phyloP scores from a whole-genome alignment of 2,888 invertebrate species.

The Cryptophagus acutangulus region DNA sequence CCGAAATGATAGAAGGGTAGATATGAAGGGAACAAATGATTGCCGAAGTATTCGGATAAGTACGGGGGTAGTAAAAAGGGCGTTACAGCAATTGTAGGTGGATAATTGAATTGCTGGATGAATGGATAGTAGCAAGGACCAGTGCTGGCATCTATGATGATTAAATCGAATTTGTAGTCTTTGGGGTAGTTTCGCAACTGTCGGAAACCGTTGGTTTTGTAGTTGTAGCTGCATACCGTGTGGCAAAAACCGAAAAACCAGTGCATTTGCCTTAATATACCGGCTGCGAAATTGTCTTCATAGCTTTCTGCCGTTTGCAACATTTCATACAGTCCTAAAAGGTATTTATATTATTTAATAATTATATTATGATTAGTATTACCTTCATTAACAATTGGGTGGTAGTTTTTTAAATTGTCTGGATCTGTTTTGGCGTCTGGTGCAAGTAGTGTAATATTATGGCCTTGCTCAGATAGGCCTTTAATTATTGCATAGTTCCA shows the following conservation, averaged over 20 bases:
- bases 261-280: background rate
- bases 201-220: slow-evolving; percentile 29
- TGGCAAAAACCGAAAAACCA: background rate
- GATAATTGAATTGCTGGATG: slow-evolving; percentile 35
- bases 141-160: slow-evolving; percentile 34
- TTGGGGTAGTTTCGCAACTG: slow-evolving; percentile 31
- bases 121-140: slow-evolving; percentile 32
- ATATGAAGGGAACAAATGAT: slow-evolving; percentile 28
- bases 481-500: slow-evolving; percentile 24
- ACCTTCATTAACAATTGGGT: slow-evolving; percentile 22
- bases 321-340: background rate
- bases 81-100: slow-evolving; percentile 31
- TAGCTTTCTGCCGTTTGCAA: background rate
- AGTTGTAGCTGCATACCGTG: background rate
- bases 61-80: slow-evolving; percentile 24
- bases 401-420: slow-evolving; percentile 15
- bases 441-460: slow-evolving; percentile 26
- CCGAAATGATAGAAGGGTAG: slow-evolving; percentile 24
- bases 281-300: background rate
- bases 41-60: slow-evolving; percentile 28
- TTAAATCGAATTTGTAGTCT: slow-evolving; percentile 36
- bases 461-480: slow-evolving; percentile 20
- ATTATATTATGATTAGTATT: background rate
- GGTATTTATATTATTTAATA: background rate
- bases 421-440: slow-evolving; percentile 11